Evolutionary conservation across 2,888 invertebrate genomes (phyloP), one percentile per base, ranked within the genome.

Genomic region (Dynastes maya): DNA sequence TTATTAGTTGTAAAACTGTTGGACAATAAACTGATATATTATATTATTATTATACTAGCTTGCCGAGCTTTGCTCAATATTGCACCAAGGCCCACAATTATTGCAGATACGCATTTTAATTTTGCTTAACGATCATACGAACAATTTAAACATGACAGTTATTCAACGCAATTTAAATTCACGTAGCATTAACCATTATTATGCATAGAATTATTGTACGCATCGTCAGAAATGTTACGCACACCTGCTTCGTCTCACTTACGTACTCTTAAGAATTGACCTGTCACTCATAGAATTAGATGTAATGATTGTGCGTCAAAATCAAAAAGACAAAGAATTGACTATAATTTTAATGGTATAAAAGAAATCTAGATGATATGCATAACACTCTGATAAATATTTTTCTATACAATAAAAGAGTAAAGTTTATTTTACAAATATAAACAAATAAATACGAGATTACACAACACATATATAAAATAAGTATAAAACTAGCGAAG

Each of bases 331-430:
- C 32, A 37, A 51, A 32, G 3, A 11, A 40, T 37, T 16, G 9
- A 58, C 70, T 71, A 40, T 22, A 72, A 58, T 58, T 72, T 72
- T 72, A 58, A 58, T 72, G 37, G 9, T 49, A 71, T 55, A 53
- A 71, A 53, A 55, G 32, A 71, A 32, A 71, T 37, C n/a, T 49
- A 9, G 53, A 53, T 27, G 51, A 49, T 51, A 70, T 70, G 53
- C n/a, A 53, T 58, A 72, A 72, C 72, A 72, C 61, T 72, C 72
- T 72, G 58, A 72, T 72, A 72, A 72, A 72, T 72, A 72, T 55
- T 40, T 58, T n/a, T 40, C 22, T 72, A 37, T 72, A 72, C n/a
- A 72, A 58, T 70, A 70, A 27, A 32, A 32, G 13, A 53, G 49
- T 29, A 67, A 2, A 45, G 8, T 8, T 45, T 45, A 45, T 45